phyloP scores from a whole-genome alignment of 2,113 vertebrate genomes.

The Mesoclemmys tuberculata region DNA sequence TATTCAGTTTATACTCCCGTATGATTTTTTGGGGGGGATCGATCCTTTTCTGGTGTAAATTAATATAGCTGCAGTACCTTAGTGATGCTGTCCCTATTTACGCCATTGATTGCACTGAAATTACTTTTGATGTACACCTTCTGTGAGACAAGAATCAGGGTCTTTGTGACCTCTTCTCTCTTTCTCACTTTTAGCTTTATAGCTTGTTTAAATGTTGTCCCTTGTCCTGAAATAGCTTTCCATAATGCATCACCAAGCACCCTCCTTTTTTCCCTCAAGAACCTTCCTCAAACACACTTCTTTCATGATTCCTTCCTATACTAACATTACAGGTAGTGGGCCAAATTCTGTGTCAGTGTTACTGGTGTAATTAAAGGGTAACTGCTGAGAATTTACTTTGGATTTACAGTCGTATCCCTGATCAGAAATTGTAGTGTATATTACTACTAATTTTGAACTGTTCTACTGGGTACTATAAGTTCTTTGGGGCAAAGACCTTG shows the following conservation, averaged over 20 bases:
- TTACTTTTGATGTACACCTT: not conserved
- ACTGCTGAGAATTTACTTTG: not conserved
- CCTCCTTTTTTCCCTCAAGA: accelerated
- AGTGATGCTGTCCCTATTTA: too few relatives aligned
- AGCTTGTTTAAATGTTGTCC: not conserved
- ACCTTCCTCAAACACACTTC: not conserved
- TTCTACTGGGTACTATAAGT: not conserved
- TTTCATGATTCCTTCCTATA: not conserved
- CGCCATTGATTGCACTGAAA: not conserved
- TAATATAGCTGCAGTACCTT: not conserved
- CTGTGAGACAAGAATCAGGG: not conserved
- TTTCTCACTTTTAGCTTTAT: not conserved
- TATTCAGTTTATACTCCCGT: not conserved
- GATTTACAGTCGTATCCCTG: not conserved
- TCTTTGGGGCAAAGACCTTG: accelerated
- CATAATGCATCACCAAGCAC: not conserved
- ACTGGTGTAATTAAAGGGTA: not conserved
- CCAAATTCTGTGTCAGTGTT: not conserved
- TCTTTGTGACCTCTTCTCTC: not conserved
- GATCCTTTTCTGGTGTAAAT: not conserved
- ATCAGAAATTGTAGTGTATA: not conserved
- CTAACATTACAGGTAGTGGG: not conserved
- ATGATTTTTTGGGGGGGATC: not conserved
- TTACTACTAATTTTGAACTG: accelerated
- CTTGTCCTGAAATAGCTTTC: not conserved